Conservation (phyloP, 1,140 invertebrate species). For the Phymorhynchus buccinoides region DNA sequence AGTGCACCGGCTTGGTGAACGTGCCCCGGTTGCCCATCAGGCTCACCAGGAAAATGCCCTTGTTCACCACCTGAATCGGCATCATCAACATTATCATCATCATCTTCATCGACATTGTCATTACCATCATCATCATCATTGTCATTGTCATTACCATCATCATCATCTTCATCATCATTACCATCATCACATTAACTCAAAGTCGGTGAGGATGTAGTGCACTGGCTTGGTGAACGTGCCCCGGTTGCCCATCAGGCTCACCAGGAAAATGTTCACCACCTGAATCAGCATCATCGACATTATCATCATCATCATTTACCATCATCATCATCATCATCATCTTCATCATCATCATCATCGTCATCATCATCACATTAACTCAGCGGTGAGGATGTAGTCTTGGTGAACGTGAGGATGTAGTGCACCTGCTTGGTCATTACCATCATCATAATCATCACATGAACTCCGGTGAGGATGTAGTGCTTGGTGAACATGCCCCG, state of each 20-base stretch:
- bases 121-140: too few relatives aligned
- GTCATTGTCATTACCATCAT: too few relatives aligned
- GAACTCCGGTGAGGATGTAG: conserved; percentile 89
- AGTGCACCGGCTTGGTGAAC: conserved; percentile 88
- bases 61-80: conserved; percentile 89
- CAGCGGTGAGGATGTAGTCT: conserved; percentile 90
- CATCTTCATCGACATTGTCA: too few relatives aligned
- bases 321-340: too few relatives aligned
- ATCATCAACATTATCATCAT: too few relatives aligned
- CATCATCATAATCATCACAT: too few relatives aligned
- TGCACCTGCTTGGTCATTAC: too few relatives aligned
- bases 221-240: conserved; percentile 93
- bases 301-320: too few relatives aligned
- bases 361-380: too few relatives aligned
- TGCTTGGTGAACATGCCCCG: conserved; percentile 94
- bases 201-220: conserved; percentile 89
- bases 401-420: conserved; percentile 95
- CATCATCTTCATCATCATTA: too few relatives aligned
- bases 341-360: too few relatives aligned
- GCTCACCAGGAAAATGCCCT: conserved; percentile 95
- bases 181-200: conserved; percentile 93
- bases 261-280: conserved; percentile 93
- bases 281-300: too few relatives aligned
- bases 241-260: conserved; percentile 98
- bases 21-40: conserved; percentile 99